Conservation (phyloP, 1,140 invertebrate genomes). For the Drosophila funebris region DNA sequence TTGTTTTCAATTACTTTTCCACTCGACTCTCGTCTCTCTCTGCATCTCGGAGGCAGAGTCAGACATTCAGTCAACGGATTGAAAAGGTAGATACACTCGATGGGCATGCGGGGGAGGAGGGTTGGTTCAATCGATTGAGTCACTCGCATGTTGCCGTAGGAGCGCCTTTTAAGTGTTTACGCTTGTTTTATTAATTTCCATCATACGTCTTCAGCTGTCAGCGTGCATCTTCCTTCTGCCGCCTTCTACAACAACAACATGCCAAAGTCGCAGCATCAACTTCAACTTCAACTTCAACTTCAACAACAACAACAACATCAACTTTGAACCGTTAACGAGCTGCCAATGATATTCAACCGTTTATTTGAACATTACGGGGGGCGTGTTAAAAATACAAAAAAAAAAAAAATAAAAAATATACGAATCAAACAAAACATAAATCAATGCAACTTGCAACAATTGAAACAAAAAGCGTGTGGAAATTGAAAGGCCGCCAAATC, state of each 20-base stretch:
- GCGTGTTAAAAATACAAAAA: slow-evolving; percentile 11
- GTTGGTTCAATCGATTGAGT: slow-evolving; percentile 60
- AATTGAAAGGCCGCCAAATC: neutral
- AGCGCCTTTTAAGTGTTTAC: slow-evolving; percentile 74
- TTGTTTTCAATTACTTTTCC: slow-evolving; percentile 77
- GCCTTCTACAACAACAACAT: neutral
- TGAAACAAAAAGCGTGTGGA: neutral
- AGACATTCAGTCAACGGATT: slow-evolving; percentile 2
- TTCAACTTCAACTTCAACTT: slow-evolving; percentile 21
- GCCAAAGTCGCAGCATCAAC: slow-evolving; percentile 5
- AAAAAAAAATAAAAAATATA: neutral
- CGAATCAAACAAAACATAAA: slow-evolving; percentile 32
- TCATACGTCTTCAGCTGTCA: slow-evolving; percentile 73
- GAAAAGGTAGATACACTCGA: slow-evolving; percentile 1
- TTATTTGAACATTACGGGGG: neutral
- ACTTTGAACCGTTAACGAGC: slow-evolving; percentile 50
- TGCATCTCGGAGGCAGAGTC: neutral
- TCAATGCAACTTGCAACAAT: slow-evolving; percentile 25
- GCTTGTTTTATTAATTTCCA: slow-evolving; percentile 78
- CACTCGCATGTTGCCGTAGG: slow-evolving; percentile 11
- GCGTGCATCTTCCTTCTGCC: slow-evolving; percentile 19
- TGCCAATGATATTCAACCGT: slow-evolving; percentile 31
- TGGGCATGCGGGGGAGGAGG: neutral
- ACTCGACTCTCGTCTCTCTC: slow-evolving; percentile 1
- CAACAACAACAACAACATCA: too few relatives aligned